Base-by-base conservation (phyloP, 2,888 invertebrate genomes). In the Alitta virens region DNA sequence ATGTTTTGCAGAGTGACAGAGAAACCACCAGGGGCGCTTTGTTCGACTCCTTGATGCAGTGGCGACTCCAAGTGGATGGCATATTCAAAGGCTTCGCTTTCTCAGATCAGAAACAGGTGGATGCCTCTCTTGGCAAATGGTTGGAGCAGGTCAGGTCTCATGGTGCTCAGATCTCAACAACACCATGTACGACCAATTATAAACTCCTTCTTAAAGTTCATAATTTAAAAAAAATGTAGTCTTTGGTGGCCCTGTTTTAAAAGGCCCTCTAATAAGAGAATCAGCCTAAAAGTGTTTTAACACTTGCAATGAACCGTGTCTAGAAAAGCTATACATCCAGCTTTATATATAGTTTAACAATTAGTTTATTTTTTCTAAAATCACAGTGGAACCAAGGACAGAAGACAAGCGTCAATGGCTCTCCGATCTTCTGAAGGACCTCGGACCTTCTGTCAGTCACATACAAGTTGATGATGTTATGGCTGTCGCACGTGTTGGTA, bases 401-500 rank as follows among this genome's bases (percentile, higher is more conserved):
- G 38, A 9, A 9, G 23, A 18, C 1, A 38, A 62, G 54, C 24
- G 55, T 25, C 55, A 58, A 12, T 65, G 60, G 12, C 66, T 78
- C 26, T 3, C 63, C 14, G 60, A 58, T 21, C 55, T 76, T 56
- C 72, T 77, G 75, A 61, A 68, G 56, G 68, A 68, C 26, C 72
- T 78, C 9, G 77, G 77, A 3, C 76, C 74, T 21, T 73, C 72
- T 21, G 71, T 78, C 5, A 43, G 63, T 27, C 63, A 67, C 5
- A 63, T 76, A 60, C 54, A 64, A 14, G 75, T 77, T 2, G 71
- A 71, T n/a, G 73, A 77, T 50, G 71, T 78, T 14, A 40, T 78
- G 27, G 62, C 77, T 66, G 70, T 77, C 5, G 73, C 77, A 2
- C 69, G 69, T 25, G 78, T 78, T 43, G 78, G 78, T 16, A 78